A percentile compares a stretch with the other conserved stretches of the same genome.
phyloP scores from a whole-genome alignment of 2,797 vertebrate genomes.

The Chromis chromis region DNA sequence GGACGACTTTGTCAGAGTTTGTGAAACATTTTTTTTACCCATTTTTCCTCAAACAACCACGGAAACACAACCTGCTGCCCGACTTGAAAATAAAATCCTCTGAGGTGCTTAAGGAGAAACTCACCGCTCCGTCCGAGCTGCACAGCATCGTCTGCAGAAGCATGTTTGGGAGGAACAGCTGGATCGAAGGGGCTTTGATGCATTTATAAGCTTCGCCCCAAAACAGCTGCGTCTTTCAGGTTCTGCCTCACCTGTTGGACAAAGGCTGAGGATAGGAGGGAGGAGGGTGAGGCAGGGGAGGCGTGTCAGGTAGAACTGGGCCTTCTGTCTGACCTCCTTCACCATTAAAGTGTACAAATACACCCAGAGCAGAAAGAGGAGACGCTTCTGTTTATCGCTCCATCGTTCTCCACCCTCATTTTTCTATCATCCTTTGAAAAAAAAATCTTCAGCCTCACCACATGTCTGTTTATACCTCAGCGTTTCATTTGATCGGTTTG shows the following conservation, averaged over 20 bases:
- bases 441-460: no score
- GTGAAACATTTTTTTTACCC: no score
- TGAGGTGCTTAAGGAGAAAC: conserved; percentile 29
- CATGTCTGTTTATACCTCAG: no score
- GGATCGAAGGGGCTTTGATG: conserved; percentile 47
- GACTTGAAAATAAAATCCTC: background rate
- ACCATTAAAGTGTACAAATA: conserved; percentile 47
- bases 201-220: conserved; percentile 76
- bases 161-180: conserved; percentile 44
- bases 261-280: conserved; percentile 45
- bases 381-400: background rate
- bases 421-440: background rate
- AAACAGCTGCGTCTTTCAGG: conserved; percentile 61
- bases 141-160: conserved; percentile 44
- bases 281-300: conserved; percentile 12
- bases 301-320: conserved; percentile 57
- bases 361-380: background rate
- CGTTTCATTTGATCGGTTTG: no score
- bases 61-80: background rate
- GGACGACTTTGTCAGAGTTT: no score
- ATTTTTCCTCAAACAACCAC: no score
- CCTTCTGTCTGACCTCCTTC: conserved; percentile 63
- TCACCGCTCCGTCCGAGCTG: conserved; percentile 63
- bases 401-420: background rate
- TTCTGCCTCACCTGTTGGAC: conserved; percentile 37